Evolutionary conservation across 2,888 invertebrate species (phyloP), one percentile per base, ranked within the genome.

Genomic region (Polymixis flavicincta): DNA sequence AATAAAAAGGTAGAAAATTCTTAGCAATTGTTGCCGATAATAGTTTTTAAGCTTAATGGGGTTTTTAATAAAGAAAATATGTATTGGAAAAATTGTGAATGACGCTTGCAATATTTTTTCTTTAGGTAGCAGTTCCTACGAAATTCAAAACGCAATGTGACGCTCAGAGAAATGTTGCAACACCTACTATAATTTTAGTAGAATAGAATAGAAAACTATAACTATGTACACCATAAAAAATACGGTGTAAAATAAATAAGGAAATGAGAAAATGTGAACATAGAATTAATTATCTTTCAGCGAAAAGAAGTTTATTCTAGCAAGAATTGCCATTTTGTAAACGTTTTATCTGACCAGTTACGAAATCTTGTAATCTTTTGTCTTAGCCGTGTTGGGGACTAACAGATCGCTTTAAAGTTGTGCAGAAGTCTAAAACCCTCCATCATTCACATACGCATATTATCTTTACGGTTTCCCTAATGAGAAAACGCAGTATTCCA

Each of bases 11-110:
- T n/a, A 59, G 54, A 61, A 54, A 32, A 60, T 71, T 61, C 59
- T 25, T 32, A 25, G 52, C 61, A 71, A 76, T 68, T 66, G 32
- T 73, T 66, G 59, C 63, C 54, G 69, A 55, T 73, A 83, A 65
- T 68, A 71, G 60, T 72, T 69, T 74, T 65, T 32, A 7, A 72
- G 45, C 25, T 59, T 37, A 50, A 22, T 45, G 13, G 14, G 14
- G 6, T 13, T 55, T 75, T 65, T 28, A 28, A 48, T 76, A 19
- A 65, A 52, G 19, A 57, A 61, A 76, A 61, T 45, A 22, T 57
- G 19, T 17, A 54, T n/a, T 42, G 32, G 19, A 50, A 22, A 42
- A 52, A 4, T 37, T 14, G 0, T 25, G 2, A 22, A 14, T 2
- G 0, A 32, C 37, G 14, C 7, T 22, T 2, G 42, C 11, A 54